phyloP scores from a whole-genome alignment of 2,888 invertebrate species.

The Microctonus hyperodae region DNA sequence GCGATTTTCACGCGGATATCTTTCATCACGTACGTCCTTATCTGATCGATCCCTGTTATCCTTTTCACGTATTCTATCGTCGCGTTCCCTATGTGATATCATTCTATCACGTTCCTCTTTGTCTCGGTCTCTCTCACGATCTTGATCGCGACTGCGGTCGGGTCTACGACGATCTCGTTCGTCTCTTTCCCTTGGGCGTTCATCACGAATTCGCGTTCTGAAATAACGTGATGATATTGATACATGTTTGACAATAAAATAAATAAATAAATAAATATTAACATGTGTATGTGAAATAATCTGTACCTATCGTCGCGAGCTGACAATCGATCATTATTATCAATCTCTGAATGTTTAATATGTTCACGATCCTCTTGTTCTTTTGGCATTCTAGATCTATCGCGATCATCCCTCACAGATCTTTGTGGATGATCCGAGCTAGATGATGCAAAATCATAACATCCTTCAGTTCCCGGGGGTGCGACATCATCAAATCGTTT shows the following conservation, averaged over 20 bases:
- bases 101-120: constrained; percentile 46
- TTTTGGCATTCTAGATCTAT: constrained; percentile 46
- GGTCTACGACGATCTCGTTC: constrained; percentile 47
- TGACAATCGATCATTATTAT: constrained; percentile 52
- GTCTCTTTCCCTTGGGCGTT: constrained; percentile 49
- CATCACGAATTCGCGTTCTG: constrained; percentile 51
- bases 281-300: not conserved
- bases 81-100: constrained; percentile 56
- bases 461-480: constrained; percentile 65
- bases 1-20: constrained; percentile 51
- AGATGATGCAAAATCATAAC: constrained; percentile 60
- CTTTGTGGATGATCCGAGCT: constrained; percentile 59
- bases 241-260: no score
- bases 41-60: constrained; percentile 56
- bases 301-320: constrained; percentile 55
- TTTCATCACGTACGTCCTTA: constrained; percentile 58
- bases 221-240: constrained; percentile 7
- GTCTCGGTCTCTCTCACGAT: constrained; percentile 33
- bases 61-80: constrained; percentile 55
- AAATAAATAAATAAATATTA: no score
- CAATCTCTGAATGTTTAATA: constrained; percentile 54
- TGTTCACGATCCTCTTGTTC: constrained; percentile 55
- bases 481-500: constrained; percentile 62
- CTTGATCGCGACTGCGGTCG: constrained; percentile 25
- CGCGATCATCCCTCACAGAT: constrained; percentile 50